These are phyloP conservation scores for Neotragus moschatus DNA, from an alignment of 2,113 vertebrate species.

Conservation along the genomic window DNA sequence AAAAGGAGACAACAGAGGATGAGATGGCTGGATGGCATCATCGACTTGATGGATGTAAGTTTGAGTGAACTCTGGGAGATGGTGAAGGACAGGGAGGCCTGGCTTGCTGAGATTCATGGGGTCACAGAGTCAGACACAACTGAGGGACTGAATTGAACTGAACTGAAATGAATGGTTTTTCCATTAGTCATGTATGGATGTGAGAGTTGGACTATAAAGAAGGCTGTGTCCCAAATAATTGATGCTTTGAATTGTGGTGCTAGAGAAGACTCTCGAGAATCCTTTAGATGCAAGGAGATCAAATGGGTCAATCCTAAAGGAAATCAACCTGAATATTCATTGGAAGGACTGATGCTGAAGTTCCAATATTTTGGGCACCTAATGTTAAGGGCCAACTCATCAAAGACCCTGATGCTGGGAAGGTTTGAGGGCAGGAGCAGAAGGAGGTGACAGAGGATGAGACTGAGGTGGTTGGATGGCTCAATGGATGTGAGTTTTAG, in stretches of 20 bases:
- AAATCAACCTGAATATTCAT: neutral
- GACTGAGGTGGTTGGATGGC: neutral
- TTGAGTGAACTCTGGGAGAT: too few species aligned
- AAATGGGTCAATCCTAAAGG: neutral
- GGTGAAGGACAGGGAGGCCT: too few species aligned
- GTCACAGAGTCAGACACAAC: too few species aligned
- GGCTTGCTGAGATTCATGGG: too few species aligned
- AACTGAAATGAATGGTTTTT: neutral
- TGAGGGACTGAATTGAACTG: too few species aligned
- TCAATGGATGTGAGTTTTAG: neutral
- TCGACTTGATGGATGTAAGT: rapidly evolving
- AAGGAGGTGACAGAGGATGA: neutral
- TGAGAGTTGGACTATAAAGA: neutral
- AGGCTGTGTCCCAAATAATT: neutral
- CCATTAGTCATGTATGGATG: neutral
- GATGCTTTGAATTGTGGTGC: neutral
- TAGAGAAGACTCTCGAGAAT: neutral
- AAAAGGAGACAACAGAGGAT: too few species aligned
- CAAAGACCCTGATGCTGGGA: neutral
- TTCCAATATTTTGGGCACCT: neutral
- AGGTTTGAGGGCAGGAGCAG: neutral
- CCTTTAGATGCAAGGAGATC: neutral
- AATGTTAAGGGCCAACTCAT: neutral
- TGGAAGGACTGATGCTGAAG: neutral
- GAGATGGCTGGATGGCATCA: too few species aligned